phyloP scores from a whole-genome alignment of 2,888 invertebrate genomes.

The Cosmia trapezina region DNA sequence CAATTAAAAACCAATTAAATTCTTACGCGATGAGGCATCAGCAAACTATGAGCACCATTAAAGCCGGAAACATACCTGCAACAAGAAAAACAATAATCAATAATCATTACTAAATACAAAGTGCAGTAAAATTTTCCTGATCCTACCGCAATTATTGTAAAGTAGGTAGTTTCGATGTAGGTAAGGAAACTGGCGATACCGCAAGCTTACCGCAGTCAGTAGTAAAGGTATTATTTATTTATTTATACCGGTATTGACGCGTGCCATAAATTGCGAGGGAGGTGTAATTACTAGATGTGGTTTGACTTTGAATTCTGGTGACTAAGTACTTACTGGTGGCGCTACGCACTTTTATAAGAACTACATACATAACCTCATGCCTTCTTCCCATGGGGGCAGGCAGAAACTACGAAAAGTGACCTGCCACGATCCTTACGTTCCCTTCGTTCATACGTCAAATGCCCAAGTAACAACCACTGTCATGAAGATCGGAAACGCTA shows the following conservation, averaged over 20 bases:
- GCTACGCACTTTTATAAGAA: background rate
- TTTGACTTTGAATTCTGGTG: background rate
- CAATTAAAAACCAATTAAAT: background rate
- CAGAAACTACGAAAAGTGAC: too few relatives aligned
- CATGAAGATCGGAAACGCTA: too few relatives aligned
- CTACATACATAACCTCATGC: too few relatives aligned
- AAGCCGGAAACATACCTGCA: slow-evolving; percentile 51
- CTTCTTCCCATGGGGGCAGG: too few relatives aligned
- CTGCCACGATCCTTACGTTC: too few relatives aligned
- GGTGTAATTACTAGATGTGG: slow-evolving; percentile 33
- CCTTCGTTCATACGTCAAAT: too few relatives aligned
- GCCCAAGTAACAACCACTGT: too few relatives aligned
- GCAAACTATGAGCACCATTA: background rate
- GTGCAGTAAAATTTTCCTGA: slow-evolving; percentile 13
- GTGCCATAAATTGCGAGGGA: slow-evolving; percentile 35
- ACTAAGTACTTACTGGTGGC: background rate
- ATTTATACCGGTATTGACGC: slow-evolving; percentile 46
- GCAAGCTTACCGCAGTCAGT: slow-evolving; percentile 39
- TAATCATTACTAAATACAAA: slow-evolving; percentile 11
- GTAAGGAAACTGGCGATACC: slow-evolving; percentile 35
- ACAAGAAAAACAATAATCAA: slow-evolving; percentile 25
- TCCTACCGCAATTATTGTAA: slow-evolving; percentile 10
- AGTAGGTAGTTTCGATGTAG: slow-evolving; percentile 26
- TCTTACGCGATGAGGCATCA: slow-evolving; percentile 19
- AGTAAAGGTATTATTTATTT: slow-evolving; percentile 47